Evolutionary conservation across 2,888 invertebrate genomes (phyloP), one percentile per base, ranked within the genome.

Genomic region (Falcaria lacertinaria): DNA sequence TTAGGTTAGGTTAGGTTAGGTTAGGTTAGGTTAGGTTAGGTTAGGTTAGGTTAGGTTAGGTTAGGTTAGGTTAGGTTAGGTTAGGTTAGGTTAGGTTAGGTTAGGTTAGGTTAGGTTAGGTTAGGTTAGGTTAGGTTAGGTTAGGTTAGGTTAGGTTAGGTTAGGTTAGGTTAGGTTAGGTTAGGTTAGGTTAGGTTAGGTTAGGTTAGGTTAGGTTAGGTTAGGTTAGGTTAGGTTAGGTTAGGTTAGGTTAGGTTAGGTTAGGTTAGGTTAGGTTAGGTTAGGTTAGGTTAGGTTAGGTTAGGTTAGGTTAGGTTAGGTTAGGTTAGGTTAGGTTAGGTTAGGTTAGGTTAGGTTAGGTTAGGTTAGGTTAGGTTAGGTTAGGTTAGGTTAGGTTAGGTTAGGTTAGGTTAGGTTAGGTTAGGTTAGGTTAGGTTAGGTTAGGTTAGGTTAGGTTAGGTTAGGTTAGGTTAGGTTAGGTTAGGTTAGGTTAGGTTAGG

Each of bases 191-290:
- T 42, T 34, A 34, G 42, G 34, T 44, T 44, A 44, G 44, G 44
- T 44, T 44, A 44, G 44, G 44, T 44, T 41, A 44, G 44, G 44
- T 44, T 44, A 44, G 44, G 44, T 44, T 44, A 44, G 44, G 44
- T 44, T 44, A 44, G 44, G 44, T 44, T 44, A 44, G 44, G 44
- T 44, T 44, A 44, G 44, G 44, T 44, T 44, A 39, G 39, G 39
- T 39, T 39, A 39, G 39, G 39, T 39, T 39, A 39, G 39, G 39
- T 39, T 39, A 39, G 39, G 39, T 39, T 39, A 39, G 39, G 39
- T 39, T 39, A 39, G 39, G 39, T 39, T 39, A 39, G 39, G 39
- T 39, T 39, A 39, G 39, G 39, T 39, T 39, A 39, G 39, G 39
- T 39, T 39, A 39, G 39, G 39, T 39, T 39, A 39, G 39, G 39